phyloP scores from a whole-genome alignment of 2,797 vertebrate species.

The Catostomus latipinnis region DNA sequence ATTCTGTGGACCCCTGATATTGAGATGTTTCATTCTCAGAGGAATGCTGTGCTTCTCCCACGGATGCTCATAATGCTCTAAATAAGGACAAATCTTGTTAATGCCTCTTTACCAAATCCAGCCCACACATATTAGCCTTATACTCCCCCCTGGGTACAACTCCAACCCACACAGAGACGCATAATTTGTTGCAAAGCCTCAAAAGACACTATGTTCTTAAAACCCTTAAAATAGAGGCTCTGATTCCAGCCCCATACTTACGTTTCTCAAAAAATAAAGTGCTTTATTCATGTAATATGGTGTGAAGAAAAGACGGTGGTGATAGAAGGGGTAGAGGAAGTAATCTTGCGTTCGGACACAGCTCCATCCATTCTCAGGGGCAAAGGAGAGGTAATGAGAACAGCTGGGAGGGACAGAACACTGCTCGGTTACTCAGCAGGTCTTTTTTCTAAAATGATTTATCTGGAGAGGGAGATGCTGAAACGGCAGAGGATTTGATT shows the following conservation, averaged over 20 bases:
- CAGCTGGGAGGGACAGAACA: conserved; percentile 28
- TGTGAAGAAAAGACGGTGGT: conserved; percentile 20
- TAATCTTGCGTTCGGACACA: conserved; percentile 25
- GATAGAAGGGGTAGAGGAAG: conserved; percentile 4
- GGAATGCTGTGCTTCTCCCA: conserved; percentile 14
- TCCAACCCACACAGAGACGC: background rate
- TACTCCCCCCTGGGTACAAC: background rate
- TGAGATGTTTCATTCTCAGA: conserved; percentile 17
- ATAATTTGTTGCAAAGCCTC: background rate
- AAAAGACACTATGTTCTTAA: conserved; percentile 9
- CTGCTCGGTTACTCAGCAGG: conserved; percentile 22
- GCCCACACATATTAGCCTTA: conserved; percentile 20
- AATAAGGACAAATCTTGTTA: conserved; percentile 39
- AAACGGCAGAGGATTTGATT: background rate
- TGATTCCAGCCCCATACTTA: background rate
- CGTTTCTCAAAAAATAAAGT: background rate
- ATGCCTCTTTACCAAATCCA: conserved; percentile 36
- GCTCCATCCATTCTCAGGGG: conserved; percentile 32
- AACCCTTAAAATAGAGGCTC: conserved; percentile 14
- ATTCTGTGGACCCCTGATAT: background rate
- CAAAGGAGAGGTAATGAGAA: conserved; percentile 23
- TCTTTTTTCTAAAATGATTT: conserved; percentile 28
- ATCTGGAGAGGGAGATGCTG: conserved; percentile 24
- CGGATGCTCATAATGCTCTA: conserved; percentile 11
- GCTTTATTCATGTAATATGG: background rate